Conservation (phyloP, 2,113 vertebrate species). For the Verasper variegatus region DNA sequence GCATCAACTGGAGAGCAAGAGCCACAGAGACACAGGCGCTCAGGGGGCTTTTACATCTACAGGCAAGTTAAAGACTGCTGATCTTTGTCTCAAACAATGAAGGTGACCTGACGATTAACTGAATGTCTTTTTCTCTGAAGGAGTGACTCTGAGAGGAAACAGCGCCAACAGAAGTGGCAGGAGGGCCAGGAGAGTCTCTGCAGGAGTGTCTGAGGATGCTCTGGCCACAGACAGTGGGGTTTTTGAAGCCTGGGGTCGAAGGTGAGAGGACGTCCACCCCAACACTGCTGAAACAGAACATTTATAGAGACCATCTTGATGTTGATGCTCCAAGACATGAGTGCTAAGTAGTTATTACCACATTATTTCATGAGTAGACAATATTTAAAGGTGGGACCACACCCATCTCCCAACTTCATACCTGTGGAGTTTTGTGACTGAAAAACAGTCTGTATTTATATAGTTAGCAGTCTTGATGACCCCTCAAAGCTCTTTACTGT, state of each 20-base stretch:
- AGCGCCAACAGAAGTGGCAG: constrained; percentile 87
- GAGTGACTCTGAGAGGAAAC: constrained; percentile 91
- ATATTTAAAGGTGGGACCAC: neutral
- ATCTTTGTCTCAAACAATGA: neutral
- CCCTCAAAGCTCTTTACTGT: too few relatives aligned
- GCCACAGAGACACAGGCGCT: constrained; percentile 81
- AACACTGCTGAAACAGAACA: neutral
- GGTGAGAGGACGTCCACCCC: constrained; percentile 78
- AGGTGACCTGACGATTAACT: neutral
- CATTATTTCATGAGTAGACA: too few relatives aligned
- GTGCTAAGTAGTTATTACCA: too few relatives aligned
- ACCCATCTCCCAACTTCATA: neutral
- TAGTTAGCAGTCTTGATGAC: too few relatives aligned
- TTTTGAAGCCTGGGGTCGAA: constrained; percentile 95
- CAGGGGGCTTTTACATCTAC: constrained; percentile 81
- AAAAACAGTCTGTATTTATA: too few relatives aligned
- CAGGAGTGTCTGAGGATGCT: constrained; percentile 92
- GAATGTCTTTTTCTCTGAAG: constrained; percentile 65
- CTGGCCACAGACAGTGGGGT: constrained; percentile 97
- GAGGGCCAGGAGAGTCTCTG: constrained; percentile 89
- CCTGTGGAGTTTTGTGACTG: neutral
- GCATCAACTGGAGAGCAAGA: constrained; percentile 85
- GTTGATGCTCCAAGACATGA: neutral
- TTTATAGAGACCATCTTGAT: neutral
- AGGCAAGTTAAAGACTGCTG: constrained; percentile 75